Evolutionary conservation across 35 echinoderm and acorn worm genomes (phyloP), one percentile per base, ranked within the genome.

Genomic region (Ophiothrix spiculata): DNA sequence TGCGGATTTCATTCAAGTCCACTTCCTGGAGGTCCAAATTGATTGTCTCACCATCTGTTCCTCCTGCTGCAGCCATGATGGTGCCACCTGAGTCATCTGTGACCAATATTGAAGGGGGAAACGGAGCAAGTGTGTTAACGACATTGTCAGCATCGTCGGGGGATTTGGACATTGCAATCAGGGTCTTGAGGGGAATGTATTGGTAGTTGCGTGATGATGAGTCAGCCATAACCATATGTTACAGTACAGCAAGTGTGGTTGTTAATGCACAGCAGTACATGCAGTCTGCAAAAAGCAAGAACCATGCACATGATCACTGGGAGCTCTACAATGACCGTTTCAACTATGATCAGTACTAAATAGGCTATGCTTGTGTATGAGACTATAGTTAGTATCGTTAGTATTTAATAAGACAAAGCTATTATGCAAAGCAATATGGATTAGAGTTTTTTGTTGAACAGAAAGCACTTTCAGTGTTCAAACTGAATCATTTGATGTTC

Each of bases 101-200:
- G 46, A 84, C 81, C 81, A 84, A 84, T 60, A 84, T 33, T 45
- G 81, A 84, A 82, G 80, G 32, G 40, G 32, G 81, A 64, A 36
- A n/a, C 33, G 37, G 54, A 84, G 54, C 31, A n/a, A n/a, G n/a
- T 6, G 60, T 69, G 23, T 69, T 69, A 69, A 69, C 60, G 29
- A 69, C 25, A n/a, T n/a, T 69, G 25, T 28, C 60, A 25, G 60
- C 60, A 69, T 69, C 60, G 29, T 69, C 60, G 29, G 60, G 60
- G 17, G 60, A 69, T n/a, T 69, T 69, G 3, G 60, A 69, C 60
- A 69, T 69, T 15, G 60, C 60, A 12, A 69, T 69, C 60, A 69
- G 4, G 23, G 60, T 69, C 60, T 69, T 69, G 60, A 69, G 60
- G 60, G 60, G 60, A 69, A 69, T 69, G 60, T 69, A 69, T 69